These are phyloP conservation scores for Mimachlamys varia DNA, from an alignment of 2,888 invertebrate species.

Conservation along the genomic window DNA sequence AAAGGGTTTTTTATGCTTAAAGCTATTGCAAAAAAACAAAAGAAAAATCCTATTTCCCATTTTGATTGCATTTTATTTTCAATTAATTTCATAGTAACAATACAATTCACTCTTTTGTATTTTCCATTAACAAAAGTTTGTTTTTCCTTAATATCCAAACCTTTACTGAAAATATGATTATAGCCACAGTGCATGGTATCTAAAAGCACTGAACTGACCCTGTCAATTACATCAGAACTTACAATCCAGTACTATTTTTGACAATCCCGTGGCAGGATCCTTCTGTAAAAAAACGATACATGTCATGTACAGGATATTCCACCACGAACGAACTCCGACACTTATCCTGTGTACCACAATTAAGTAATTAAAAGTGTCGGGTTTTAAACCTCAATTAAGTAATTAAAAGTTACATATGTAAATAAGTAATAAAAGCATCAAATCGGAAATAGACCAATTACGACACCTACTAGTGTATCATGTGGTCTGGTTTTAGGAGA, in stretches of 20 bases:
- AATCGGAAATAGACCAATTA: slow-evolving; percentile 18
- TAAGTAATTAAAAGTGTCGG: background rate
- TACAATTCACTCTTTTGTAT: too few relatives aligned
- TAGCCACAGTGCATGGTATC: background rate
- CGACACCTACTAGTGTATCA: slow-evolving; percentile 10
- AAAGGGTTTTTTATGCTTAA: too few relatives aligned
- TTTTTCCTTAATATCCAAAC: background rate
- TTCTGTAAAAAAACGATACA: background rate
- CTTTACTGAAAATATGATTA: background rate
- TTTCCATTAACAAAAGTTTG: too few relatives aligned
- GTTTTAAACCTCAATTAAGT: background rate
- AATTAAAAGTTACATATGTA: slow-evolving; percentile 36
- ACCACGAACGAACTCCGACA: background rate
- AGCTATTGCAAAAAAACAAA: too few relatives aligned
- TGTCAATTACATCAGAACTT: background rate
- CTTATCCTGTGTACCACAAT: background rate
- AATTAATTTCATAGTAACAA: too few relatives aligned
- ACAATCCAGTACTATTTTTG: background rate
- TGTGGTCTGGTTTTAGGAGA: slow-evolving; percentile 10
- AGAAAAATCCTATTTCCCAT: too few relatives aligned
- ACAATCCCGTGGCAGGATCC: background rate
- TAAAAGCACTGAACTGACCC: background rate
- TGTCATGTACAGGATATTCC: background rate
- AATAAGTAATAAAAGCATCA: slow-evolving; percentile 34
- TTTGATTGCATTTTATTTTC: too few relatives aligned